Evolutionary conservation across 1,140 invertebrate genomes (phyloP), one percentile per base, ranked within the genome.

Genomic region (Lethocerus indicus): DNA sequence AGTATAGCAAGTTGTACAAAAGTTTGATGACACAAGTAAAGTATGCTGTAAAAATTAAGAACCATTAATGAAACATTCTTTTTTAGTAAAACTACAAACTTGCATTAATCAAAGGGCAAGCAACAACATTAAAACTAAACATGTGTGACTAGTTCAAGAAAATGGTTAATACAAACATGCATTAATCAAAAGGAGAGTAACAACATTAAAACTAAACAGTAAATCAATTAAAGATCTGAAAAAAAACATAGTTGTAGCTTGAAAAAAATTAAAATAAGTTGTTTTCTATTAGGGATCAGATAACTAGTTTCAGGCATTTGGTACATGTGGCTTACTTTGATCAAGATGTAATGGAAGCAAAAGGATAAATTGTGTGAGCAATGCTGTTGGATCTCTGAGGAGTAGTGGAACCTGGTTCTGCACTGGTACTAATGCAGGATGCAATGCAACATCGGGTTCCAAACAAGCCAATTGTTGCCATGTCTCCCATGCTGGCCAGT

Each of bases 1-100:
- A 81, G 65, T 87, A 92, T 36, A 83, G 68, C 35, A 93, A 69
- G 67, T 92, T 89, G 68, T 89, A 94, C 28, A 93, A 66, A 54
- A 82, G 76, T 61, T 83, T 81, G 0, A 93, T 81, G 52, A 93
- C 75, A 59, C 80, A 80, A 7, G 79, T 81, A 63, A 87, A 92
- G 63, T 91, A 89, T 21, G 78, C 88, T 90, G 65, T n/a, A 71
- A 69, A 51, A 57, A 41, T 62, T 61, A 45, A 45, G 7, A 18
- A 47, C 18, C 39, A 13, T 20, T 40, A n/a, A n/a, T 40, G 20
- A 40, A 40, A n/a, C 7, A 32, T 32, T 9, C 29, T n/a, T 32
- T 9, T 9, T 9, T 9, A 32, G n/a, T 32, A 32, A 32, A 32
- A 29, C 21, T 20, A 45, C 24, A 46, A 51, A 23, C 45, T 46